These are phyloP conservation scores for Tricholaema leucomelas DNA, from an alignment of 2,113 vertebrate genomes.

Conservation along the genomic window DNA sequence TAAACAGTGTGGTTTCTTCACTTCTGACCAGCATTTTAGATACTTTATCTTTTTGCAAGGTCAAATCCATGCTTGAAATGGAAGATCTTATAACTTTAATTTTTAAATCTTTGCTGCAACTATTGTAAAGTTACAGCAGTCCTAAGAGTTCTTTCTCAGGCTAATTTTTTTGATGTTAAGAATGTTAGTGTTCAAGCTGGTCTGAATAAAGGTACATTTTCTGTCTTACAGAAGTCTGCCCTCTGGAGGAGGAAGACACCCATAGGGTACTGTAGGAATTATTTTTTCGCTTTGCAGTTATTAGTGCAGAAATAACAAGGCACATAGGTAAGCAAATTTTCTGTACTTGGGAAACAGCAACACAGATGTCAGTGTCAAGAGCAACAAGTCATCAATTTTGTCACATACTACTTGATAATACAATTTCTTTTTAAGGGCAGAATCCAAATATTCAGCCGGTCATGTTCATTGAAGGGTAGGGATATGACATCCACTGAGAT, in stretches of 20 bases:
- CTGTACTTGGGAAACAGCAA: background rate
- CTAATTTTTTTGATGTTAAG: background rate
- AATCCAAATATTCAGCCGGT: background rate
- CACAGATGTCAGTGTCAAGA: background rate
- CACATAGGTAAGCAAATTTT: background rate
- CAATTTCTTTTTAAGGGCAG: background rate
- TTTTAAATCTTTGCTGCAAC: background rate
- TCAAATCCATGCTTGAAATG: background rate
- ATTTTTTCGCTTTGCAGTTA: background rate
- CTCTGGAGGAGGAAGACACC: background rate
- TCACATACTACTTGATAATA: background rate
- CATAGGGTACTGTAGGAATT: background rate
- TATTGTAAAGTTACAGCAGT: background rate
- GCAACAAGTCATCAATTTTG: background rate
- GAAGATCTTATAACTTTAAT: background rate
- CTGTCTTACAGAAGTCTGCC: background rate
- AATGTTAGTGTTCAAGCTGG: background rate
- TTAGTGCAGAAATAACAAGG: background rate
- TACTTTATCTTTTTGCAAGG: background rate
- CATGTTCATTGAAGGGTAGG: background rate
- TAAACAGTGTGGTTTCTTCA: background rate
- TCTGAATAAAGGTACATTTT: background rate
- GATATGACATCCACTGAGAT: background rate
- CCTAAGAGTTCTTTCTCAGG: background rate
- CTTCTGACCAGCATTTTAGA: background rate